These are phyloP conservation scores for Siniperca undulata DNA, from an alignment of 2,797 vertebrate species.

Conservation along the genomic window DNA sequence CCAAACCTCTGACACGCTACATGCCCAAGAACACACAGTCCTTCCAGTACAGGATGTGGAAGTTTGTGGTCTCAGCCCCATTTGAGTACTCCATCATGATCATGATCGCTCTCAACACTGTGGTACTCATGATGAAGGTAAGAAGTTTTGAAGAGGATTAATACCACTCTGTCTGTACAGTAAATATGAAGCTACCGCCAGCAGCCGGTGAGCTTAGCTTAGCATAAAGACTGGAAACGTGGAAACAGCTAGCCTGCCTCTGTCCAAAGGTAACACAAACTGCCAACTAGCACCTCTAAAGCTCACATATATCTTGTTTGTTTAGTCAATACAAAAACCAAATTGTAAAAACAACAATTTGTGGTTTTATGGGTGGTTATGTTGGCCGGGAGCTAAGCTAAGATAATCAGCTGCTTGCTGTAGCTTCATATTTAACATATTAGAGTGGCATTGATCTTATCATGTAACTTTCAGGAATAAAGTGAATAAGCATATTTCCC, in stretches of 20 bases:
- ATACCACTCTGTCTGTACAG: background rate
- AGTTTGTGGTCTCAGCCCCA: constrained; percentile 95
- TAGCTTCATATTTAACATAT: background rate
- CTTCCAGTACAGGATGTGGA: constrained; percentile 98
- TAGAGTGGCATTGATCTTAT: constrained; percentile 12
- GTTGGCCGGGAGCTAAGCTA: background rate
- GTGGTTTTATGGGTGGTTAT: background rate
- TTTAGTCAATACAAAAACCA: background rate
- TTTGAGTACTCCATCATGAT: constrained; percentile 99
- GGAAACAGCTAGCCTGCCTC: background rate
- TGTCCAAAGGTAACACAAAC: background rate
- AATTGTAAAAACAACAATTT: background rate
- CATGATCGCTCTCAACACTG: constrained; percentile 98
- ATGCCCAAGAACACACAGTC: constrained; percentile 96
- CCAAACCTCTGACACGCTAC: constrained; percentile 95
- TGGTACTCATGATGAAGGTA: constrained; percentile 99
- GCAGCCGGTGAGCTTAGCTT: background rate
- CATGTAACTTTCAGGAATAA: background rate
- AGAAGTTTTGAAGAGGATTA: background rate
- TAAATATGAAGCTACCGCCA: background rate
- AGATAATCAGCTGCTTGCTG: background rate
- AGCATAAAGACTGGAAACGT: background rate
- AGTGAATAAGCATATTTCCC: background rate
- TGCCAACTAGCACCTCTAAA: background rate
- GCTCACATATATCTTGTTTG: background rate